A percentile compares a stretch with the other conserved stretches of the same genome.
phyloP scores from a whole-genome alignment of 2,113 vertebrate species.

The Corynorhinus townsendii region DNA sequence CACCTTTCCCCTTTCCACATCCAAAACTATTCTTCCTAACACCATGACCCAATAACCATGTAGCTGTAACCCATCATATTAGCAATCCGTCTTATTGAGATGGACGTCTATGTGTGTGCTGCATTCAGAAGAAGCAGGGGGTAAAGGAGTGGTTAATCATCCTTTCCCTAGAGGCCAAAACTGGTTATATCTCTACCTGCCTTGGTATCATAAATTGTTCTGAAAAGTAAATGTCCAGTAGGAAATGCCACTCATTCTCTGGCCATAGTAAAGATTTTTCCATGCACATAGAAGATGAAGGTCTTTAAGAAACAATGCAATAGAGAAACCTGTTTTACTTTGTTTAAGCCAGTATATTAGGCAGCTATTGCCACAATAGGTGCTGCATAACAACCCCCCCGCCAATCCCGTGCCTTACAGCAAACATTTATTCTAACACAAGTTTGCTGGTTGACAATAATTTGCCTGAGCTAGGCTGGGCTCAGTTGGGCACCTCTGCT shows the following conservation, averaged over 20 bases:
- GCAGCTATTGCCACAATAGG: neutral
- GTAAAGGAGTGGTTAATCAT: neutral
- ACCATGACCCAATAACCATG: neutral
- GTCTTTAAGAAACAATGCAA: neutral
- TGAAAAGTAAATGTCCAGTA: neutral
- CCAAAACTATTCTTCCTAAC: neutral
- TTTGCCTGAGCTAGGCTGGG: neutral
- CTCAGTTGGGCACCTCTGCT: neutral
- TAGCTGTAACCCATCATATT: neutral
- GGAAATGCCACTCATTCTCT: neutral
- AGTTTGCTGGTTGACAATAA: neutral
- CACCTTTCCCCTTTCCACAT: neutral
- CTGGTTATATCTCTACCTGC: neutral
- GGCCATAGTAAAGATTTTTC: neutral
- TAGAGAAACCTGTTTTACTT: neutral
- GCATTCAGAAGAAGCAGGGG: fast-evolving
- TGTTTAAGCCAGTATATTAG: neutral
- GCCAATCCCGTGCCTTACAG: neutral
- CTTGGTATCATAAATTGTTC: neutral
- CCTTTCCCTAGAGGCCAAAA: neutral
- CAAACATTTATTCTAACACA: neutral
- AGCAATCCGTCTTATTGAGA: neutral
- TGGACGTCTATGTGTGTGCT: neutral
- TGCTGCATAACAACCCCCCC: neutral
- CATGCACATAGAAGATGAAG: neutral